A percentile compares a stretch with the other conserved stretches of the same genome.
phyloP scores from a whole-genome alignment of 1,140 invertebrate genomes.

The Melanaphis sacchari region DNA sequence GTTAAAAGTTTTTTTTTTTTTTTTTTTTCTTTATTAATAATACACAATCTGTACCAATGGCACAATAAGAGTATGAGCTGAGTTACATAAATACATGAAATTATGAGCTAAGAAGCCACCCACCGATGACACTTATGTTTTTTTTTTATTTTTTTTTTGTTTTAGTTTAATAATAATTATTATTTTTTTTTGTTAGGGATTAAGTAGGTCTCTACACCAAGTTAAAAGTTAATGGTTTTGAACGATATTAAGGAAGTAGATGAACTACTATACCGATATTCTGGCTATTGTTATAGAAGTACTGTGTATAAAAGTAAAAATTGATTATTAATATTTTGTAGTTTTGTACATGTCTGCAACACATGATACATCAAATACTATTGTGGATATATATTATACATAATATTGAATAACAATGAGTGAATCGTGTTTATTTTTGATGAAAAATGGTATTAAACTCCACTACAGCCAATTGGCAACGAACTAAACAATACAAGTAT shows the following conservation, averaged over 20 bases:
- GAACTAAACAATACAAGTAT: background rate
- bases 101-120: too few relatives aligned
- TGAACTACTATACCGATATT: background rate
- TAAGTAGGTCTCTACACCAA: too few relatives aligned
- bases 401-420: background rate
- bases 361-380: background rate
- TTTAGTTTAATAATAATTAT: too few relatives aligned
- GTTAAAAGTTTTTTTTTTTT: constrained; percentile 2
- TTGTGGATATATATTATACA: background rate
- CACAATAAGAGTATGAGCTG: too few relatives aligned
- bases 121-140: too few relatives aligned
- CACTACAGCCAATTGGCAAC: background rate
- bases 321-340: background rate
- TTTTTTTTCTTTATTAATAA: too few relatives aligned
- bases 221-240: background rate
- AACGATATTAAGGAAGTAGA: background rate
- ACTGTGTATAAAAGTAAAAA: background rate
- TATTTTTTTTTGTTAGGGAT: too few relatives aligned
- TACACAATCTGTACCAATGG: too few relatives aligned
- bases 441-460: background rate
- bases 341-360: too few relatives aligned
- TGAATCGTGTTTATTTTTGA: background rate
- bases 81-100: too few relatives aligned
- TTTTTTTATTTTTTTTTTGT: too few relatives aligned
- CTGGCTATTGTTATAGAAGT: too few relatives aligned